phyloP scores from a whole-genome alignment of 2,888 invertebrate species.

The Tyria jacobaeae region DNA sequence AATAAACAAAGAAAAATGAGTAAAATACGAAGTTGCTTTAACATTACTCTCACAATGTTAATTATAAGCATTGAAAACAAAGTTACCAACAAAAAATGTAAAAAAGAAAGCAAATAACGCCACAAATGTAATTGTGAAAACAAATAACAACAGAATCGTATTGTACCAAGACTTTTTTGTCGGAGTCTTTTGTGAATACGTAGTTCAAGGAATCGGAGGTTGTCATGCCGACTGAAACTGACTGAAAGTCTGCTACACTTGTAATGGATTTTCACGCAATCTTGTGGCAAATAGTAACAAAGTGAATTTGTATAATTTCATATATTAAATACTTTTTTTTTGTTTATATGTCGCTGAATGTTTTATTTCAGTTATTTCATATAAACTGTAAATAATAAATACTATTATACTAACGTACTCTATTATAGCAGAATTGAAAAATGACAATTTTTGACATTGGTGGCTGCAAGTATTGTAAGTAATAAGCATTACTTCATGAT shows the following conservation, averaged over 20 bases:
- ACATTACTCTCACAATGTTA: neutral
- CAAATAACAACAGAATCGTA: slow-evolving; percentile 12
- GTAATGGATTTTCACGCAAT: neutral
- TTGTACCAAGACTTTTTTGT: slow-evolving; percentile 11
- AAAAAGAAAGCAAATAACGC: slow-evolving; percentile 3
- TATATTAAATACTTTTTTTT: neutral
- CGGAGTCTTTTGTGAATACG: neutral
- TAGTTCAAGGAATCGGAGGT: neutral
- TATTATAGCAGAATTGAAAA: too few relatives aligned
- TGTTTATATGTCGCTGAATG: neutral
- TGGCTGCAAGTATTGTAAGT: too few relatives aligned
- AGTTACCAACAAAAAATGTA: neutral
- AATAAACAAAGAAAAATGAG: neutral
- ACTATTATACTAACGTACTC: too few relatives aligned
- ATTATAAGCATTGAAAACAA: neutral
- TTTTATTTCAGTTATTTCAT: too few relatives aligned
- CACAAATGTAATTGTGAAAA: slow-evolving; percentile 11
- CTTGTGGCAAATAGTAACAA: neutral
- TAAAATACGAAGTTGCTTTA: neutral
- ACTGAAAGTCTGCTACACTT: neutral
- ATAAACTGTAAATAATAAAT: too few relatives aligned
- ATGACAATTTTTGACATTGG: too few relatives aligned
- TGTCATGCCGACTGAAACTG: neutral
- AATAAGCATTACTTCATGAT: too few relatives aligned
- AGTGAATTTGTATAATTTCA: too few relatives aligned